These are phyloP conservation scores for Onychomys leucogaster DNA, from an alignment of 2,797 vertebrate species.

Conservation along the genomic window DNA sequence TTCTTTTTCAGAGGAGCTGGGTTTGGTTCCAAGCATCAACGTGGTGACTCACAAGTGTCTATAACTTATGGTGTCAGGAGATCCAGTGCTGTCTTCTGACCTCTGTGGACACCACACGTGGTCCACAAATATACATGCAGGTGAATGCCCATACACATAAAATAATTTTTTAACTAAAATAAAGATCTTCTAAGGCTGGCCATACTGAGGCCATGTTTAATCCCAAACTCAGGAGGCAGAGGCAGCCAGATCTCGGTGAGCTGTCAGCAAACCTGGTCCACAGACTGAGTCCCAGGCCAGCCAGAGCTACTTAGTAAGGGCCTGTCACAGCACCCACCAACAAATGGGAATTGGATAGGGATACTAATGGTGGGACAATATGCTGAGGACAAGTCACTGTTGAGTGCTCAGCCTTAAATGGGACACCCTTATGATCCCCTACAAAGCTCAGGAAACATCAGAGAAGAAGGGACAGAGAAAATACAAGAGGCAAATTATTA, in stretches of 20 bases:
- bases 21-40: neutral
- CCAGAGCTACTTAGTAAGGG: neutral
- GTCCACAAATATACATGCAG: neutral
- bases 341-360: neutral
- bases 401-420: neutral
- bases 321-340: neutral
- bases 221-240: neutral
- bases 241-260: neutral
- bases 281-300: neutral
- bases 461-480: neutral
- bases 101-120: neutral
- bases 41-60: neutral
- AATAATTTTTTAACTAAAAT: neutral
- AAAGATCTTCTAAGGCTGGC: neutral
- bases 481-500: neutral
- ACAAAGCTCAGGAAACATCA: neutral
- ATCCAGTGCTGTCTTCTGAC: neutral
- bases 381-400: too few species aligned
- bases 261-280: neutral
- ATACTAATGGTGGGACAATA: too few species aligned
- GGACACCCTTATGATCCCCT: neutral
- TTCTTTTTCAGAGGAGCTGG: neutral
- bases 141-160: neutral
- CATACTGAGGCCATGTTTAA: neutral
- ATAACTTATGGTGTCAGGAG: neutral